Percentiles rank a stretch among this genome's conserved stretches.
Evolutionary conservation across 2,888 invertebrate genomes (phyloP).

Genomic region (Calliscelio sp.): DNA sequence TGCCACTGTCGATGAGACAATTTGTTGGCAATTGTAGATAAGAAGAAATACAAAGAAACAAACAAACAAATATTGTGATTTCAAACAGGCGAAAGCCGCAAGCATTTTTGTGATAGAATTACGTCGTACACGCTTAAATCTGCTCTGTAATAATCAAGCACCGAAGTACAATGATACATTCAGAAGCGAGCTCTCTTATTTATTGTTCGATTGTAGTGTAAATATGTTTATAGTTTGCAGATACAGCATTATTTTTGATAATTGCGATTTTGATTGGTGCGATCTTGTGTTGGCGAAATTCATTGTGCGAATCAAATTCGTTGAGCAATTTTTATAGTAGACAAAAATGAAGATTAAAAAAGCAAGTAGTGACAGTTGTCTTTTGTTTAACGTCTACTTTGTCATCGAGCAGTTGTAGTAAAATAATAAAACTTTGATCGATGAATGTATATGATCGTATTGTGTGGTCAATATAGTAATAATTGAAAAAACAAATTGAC

Average conservation of each 20-base stretch:
- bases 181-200: neutral
- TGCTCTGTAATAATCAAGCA: constrained; percentile 59
- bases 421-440: constrained; percentile 39
- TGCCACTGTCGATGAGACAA: constrained; percentile 22
- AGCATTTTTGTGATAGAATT: constrained; percentile 67
- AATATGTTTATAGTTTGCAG: constrained; percentile 25
- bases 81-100: constrained; percentile 19
- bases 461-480: constrained; percentile 60
- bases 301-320: neutral
- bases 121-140: constrained; percentile 61
- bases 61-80: constrained; percentile 62
- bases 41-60: constrained; percentile 3
- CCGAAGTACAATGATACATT: constrained; percentile 67
- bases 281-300: neutral
- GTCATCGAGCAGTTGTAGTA: constrained; percentile 30
- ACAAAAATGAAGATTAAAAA: no score
- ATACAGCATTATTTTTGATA: constrained; percentile 45
- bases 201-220: constrained; percentile 18
- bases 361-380: no score
- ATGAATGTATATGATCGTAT: constrained; percentile 59
- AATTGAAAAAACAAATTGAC: constrained; percentile 29
- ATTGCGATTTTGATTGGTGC: neutral
- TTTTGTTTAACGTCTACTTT: constrained; percentile 7
- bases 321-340: neutral
- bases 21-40: constrained; percentile 49